A percentile compares a stretch with the other conserved stretches of the same genome.
Evolutionary conservation across 2,888 invertebrate genomes (phyloP).

Genomic region (Cheilosia scutellata): DNA sequence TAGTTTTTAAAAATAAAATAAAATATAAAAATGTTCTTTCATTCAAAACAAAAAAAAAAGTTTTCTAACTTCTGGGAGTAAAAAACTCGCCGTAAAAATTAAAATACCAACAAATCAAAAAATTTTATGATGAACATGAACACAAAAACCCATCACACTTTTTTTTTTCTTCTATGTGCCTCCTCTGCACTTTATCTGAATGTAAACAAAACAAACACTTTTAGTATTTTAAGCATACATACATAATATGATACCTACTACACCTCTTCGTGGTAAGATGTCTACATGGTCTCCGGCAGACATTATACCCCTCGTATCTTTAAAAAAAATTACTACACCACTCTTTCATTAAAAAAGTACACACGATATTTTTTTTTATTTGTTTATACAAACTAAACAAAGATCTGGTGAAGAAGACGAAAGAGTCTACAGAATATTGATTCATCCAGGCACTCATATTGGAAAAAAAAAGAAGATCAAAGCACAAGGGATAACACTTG

Average conservation of each 20-base stretch:
- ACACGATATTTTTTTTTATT: constrained; percentile 36
- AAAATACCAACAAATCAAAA: constrained; percentile 60
- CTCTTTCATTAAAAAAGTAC: constrained; percentile 69
- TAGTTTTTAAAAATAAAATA: too few relatives aligned
- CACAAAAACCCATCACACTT: constrained; percentile 46
- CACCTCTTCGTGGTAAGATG: constrained; percentile 39
- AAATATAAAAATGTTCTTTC: background rate
- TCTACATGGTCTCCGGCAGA: constrained; percentile 41
- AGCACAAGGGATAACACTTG: constrained; percentile 39
- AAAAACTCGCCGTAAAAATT: constrained; percentile 28
- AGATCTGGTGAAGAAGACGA: background rate
- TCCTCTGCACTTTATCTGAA: constrained; percentile 65
- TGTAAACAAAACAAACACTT: constrained; percentile 72
- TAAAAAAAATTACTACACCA: constrained; percentile 57
- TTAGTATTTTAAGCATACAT: constrained; percentile 68
- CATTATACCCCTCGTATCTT: constrained; percentile 39
- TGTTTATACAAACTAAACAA: constrained; percentile 64
- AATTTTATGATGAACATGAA: constrained; percentile 68
- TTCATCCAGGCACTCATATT: constrained; percentile 45
- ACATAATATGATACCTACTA: constrained; percentile 14
- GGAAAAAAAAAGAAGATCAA: constrained; percentile 53
- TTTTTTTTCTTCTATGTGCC: constrained; percentile 32
- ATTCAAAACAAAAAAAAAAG: too few relatives aligned
- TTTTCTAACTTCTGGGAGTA: background rate
- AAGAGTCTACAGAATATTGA: constrained; percentile 20